Evolutionary conservation across 1,140 invertebrate species (phyloP).

Genomic region (Lasioglossum baleicum): DNA sequence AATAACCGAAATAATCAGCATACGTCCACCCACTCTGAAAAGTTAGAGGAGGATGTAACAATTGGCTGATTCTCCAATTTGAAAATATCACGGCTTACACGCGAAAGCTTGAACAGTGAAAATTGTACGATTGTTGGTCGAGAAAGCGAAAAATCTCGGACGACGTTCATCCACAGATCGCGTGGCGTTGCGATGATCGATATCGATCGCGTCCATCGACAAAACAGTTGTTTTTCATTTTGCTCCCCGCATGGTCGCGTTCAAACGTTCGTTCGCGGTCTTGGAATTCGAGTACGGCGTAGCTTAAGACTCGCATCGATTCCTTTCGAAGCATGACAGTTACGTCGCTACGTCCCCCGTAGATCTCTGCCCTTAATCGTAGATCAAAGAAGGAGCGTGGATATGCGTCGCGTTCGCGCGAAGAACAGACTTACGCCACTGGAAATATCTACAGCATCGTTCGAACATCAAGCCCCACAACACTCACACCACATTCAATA

Average conservation of each 20-base stretch:
- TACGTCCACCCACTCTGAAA: too few relatives aligned
- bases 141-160: too few relatives aligned
- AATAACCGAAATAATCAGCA: too few relatives aligned
- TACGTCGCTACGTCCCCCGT: conserved; percentile 6
- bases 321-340: conserved; percentile 44
- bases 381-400: conserved; percentile 53
- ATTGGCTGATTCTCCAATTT: too few relatives aligned
- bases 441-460: too few relatives aligned
- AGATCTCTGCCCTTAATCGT: conserved; percentile 29
- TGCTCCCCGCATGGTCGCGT: conserved; percentile 13
- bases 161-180: background rate
- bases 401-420: conserved; percentile 41
- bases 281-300: conserved; percentile 29
- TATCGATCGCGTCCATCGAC: background rate
- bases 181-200: background rate
- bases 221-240: background rate
- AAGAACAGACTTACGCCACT: conserved; percentile 41
- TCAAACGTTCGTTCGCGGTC: conserved; percentile 44
- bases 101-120: too few relatives aligned
- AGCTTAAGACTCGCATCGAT: conserved; percentile 33
- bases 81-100: too few relatives aligned
- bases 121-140: too few relatives aligned
- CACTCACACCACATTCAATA: too few relatives aligned
- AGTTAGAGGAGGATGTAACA: too few relatives aligned
- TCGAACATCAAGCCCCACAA: too few relatives aligned